phyloP scores from a whole-genome alignment of 2,888 invertebrate genomes.

The Tachina grossa region DNA sequence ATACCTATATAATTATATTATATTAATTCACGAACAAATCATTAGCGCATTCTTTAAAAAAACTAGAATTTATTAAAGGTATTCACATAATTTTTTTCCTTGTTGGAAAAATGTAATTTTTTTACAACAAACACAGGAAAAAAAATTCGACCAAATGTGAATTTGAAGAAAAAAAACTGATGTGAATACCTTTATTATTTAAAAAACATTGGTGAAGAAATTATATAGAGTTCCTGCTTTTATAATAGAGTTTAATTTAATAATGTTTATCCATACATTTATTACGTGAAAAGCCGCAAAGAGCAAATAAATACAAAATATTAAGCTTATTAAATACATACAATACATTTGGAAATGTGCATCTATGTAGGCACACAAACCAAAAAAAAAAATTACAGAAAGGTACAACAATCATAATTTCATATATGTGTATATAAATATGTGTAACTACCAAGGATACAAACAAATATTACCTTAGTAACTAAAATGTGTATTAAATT shows the following conservation, averaged over 20 bases:
- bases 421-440: background rate
- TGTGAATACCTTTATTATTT: no score
- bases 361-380: background rate
- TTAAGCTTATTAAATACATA: background rate
- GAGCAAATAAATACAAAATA: conserved; percentile 12
- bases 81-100: no score
- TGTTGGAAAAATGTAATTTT: no score
- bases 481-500: conserved; percentile 58
- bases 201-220: no score
- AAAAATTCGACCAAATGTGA: no score
- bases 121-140: no score
- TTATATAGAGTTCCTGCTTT: no score
- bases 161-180: no score
- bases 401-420: background rate
- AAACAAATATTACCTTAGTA: background rate
- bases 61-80: no score
- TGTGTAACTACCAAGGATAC: background rate
- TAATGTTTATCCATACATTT: background rate
- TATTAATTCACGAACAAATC: no score
- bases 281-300: background rate
- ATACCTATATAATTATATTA: no score
- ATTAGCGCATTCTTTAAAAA: no score
- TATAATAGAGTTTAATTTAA: background rate
- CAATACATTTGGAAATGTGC: conserved; percentile 40
- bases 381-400: background rate